Conservation (phyloP, 1,140 invertebrate genomes). For the Euglossa dilemma region DNA sequence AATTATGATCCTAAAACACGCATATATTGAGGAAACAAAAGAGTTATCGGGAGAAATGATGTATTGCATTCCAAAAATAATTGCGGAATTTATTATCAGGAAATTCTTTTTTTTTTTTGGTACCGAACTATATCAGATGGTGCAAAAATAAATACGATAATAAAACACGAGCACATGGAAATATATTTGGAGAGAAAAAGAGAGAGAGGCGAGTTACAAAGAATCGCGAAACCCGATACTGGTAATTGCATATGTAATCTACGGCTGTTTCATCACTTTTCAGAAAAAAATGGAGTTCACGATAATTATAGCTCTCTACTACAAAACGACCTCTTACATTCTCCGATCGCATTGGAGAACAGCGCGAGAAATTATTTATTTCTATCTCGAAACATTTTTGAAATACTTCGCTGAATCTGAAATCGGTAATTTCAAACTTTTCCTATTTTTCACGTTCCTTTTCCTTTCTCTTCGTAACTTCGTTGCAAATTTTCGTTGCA, state of each 20-base stretch:
- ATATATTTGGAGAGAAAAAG: neutral
- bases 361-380: neutral
- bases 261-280: neutral
- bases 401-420: too few relatives aligned
- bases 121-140: neutral
- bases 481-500: neutral
- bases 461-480: too few relatives aligned
- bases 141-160: neutral
- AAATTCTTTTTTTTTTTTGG: neutral
- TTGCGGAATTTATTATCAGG: neutral
- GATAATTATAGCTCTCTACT: neutral
- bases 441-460: too few relatives aligned
- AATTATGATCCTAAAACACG: neutral
- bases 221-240: neutral
- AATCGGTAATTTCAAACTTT: too few relatives aligned
- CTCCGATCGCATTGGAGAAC: too few relatives aligned
- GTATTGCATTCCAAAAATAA: neutral
- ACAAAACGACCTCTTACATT: neutral
- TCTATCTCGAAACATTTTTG: too few relatives aligned
- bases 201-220: neutral
- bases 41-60: too few relatives aligned
- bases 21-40: neutral
- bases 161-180: neutral
- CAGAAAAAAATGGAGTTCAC: neutral
- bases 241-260: neutral